Base-by-base conservation (phyloP, 2,888 invertebrate species). In the Tenthredo scrophulariae region DNA sequence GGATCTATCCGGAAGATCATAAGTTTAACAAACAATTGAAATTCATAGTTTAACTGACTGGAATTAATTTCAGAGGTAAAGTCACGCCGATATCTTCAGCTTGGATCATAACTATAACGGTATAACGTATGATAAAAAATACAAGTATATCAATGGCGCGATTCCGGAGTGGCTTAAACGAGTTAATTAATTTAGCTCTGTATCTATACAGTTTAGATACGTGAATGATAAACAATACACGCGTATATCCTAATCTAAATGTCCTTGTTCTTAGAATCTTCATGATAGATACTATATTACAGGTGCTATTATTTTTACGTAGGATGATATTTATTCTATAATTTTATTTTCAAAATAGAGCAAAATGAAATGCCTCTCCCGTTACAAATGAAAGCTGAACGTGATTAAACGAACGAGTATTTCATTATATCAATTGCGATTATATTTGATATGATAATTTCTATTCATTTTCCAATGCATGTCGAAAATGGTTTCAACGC, bases 201-300 rank as follows among this genome's bases (percentile, higher is more conserved):
- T 40, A 46, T 43, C 40, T 29, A 29, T 29, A 29, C 40, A 1
- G 74, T 75, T 5, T 22, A 43, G 74, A 46, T 75, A 22, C n/a
- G 15, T n/a, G 2, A n/a, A 40, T 46, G 26, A 26, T 37, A 22
- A 40, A 75, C n/a, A 10, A 29, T 75, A 75, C 26, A 46, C 26
- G 15, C 33, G 33, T 46, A 26, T 75, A 75, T 46, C 18, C 18
- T 43, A 75, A 75, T 75, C 74, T 43, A 5, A 75, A 43, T 46
- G 74, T 75, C 29, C 46, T 46, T 75, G 74, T 22, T 62, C 26
- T 22, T 46, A 26, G 46, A 46, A 40, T 46, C 46, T 75, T 75
- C 26, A 26, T 46, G 46, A 75, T n/a, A 13, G 13, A 46, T 13
- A 26, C 5, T 26, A 46, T 26, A 29, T 46, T 75, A 0, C 5